Evolutionary conservation across 2,797 vertebrate species (phyloP).

Genomic region (Aselliscus stoliczkanus): DNA sequence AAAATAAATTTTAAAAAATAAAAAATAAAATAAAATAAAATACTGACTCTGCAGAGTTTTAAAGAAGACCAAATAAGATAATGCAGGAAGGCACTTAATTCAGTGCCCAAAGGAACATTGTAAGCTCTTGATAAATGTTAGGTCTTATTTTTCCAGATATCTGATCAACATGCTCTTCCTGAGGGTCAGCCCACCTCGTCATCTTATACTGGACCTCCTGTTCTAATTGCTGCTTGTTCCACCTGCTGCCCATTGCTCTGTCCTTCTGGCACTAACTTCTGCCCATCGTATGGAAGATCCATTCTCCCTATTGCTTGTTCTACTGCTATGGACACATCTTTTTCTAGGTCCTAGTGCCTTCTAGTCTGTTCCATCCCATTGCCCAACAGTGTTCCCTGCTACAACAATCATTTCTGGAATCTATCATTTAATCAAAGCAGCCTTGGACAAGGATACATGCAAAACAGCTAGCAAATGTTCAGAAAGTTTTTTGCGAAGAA

Average conservation of each 20-base stretch:
- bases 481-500: conserved; percentile 16
- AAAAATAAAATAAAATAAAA: too few species aligned
- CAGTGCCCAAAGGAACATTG: not conserved
- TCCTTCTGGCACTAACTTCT: not conserved
- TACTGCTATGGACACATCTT: not conserved
- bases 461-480: not conserved
- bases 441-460: not conserved
- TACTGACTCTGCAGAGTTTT: not conserved
- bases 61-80: not conserved
- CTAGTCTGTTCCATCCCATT: not conserved
- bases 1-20: too few species aligned
- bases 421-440: not conserved
- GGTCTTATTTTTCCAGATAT: not conserved
- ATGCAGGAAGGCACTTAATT: not conserved
- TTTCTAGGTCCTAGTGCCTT: not conserved
- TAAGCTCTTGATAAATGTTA: not conserved
- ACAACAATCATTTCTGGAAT: not conserved
- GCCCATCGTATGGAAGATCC: not conserved
- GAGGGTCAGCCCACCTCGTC: not conserved
- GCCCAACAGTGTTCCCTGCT: not conserved
- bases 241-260: not conserved
- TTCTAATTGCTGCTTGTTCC: not conserved
- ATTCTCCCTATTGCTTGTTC: not conserved
- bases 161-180: not conserved
- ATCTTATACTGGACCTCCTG: not conserved